Conservation (phyloP, 2,888 invertebrate species). For the Diloba caeruleocephala region DNA sequence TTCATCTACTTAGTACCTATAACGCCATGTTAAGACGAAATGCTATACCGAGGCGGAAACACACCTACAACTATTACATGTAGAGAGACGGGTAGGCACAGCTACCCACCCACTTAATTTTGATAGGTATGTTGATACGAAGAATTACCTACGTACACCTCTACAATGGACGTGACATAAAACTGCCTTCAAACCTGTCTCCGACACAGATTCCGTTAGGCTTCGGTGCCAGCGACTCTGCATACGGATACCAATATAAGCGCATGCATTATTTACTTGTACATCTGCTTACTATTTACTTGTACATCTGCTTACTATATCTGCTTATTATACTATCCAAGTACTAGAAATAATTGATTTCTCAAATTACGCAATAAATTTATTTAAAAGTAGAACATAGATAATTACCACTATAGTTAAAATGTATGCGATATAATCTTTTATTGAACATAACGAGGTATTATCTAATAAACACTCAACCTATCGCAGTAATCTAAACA, state of each 20-base stretch:
- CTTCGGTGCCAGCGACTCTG: slow-evolving; percentile 50
- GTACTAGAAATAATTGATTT: slow-evolving; percentile 10
- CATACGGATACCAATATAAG: slow-evolving; percentile 51
- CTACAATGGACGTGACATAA: slow-evolving; percentile 63
- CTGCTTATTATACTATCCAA: slow-evolving; percentile 19
- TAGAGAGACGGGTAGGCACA: slow-evolving; percentile 26
- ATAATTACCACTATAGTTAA: too few species aligned
- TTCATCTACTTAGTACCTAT: too few species aligned
- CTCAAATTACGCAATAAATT: background rate
- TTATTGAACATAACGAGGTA: too few species aligned
- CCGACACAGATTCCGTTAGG: slow-evolving; percentile 68
- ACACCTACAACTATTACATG: slow-evolving; percentile 19
- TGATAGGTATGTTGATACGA: slow-evolving; percentile 50
- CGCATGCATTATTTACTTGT: slow-evolving; percentile 42
- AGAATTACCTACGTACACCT: slow-evolving; percentile 43
- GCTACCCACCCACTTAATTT: slow-evolving; percentile 44
- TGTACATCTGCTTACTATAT: slow-evolving; percentile 20
- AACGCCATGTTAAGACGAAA: too few species aligned
- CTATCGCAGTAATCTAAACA: too few species aligned
- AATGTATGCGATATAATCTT: too few species aligned
- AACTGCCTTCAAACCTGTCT: slow-evolving; percentile 68
- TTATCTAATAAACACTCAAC: too few species aligned
- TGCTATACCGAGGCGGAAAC: slow-evolving; percentile 12
- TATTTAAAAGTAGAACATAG: too few species aligned
- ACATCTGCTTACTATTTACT: too few species aligned